Base-by-base conservation (phyloP, 53 echinoderm and acorn worm species). In the Holothuria scabra region DNA sequence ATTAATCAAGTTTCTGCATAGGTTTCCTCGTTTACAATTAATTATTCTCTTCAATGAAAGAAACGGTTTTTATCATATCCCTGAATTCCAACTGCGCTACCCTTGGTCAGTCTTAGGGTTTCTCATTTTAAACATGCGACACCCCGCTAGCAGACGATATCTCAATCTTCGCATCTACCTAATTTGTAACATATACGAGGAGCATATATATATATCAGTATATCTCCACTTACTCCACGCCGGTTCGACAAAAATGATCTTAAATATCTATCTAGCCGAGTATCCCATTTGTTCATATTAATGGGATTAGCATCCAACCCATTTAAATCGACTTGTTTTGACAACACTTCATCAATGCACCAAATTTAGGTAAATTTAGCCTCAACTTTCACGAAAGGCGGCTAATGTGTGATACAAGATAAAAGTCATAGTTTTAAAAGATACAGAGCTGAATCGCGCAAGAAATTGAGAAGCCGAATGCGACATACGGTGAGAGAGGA, bases 371-470 rank as follows among this genome's bases (percentile, higher is more conserved):
- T 72, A 72, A 72, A 72, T 72, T 72, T 72, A 72, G 72, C 72
- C 72, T 72, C 72, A 72, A 46, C 72, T 72, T 72, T 72, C 49
- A 13, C 46, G 72, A 72, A 72, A 72, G 26, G 72, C 72, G 72
- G 72, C 72, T 72, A 72, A 72, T 72, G 72, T 72, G 72, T 72
- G 34, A 72, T 72, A 72, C 48, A 72, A 72, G 72, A 72, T 72
- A 72, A 72, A 72, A 44, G 46, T 72, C 72, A 72, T 46, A 44
- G 44, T 46, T 37, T 66, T 18, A 21, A 31, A 26, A 34, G 67
- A 67, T 30, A 67, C 21, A 21, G 37, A 8, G 37, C 67, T 13
- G 11, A 30, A 34, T 37, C 8, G 32, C 67, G 67, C 30, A 21
- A 37, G 67, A 67, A 67, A 67, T 34, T 67, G 67, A 67, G 37